Conservation (phyloP, 1,140 invertebrate genomes). For the Drosophila sp. region DNA sequence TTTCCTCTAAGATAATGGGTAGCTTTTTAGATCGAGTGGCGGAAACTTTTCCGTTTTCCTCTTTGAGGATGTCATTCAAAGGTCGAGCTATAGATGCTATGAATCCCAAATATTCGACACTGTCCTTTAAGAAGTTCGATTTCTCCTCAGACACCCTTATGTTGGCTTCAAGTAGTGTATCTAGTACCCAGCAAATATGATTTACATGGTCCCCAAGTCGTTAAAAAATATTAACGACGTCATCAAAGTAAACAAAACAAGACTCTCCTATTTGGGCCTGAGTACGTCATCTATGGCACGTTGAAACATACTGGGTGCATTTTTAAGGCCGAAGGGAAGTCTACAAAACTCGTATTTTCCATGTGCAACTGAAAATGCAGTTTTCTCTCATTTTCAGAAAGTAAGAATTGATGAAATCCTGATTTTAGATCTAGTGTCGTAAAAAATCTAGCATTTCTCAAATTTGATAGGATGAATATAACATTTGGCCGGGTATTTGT, state of each 20-base stretch:
- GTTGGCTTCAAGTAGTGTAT: constrained; percentile 67
- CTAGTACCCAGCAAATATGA: constrained; percentile 28
- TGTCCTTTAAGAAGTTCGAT: constrained; percentile 74
- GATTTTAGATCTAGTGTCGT: too few relatives aligned
- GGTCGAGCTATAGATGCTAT: constrained; percentile 6
- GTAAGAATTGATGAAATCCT: constrained; percentile 86
- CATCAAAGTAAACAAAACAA: too few relatives aligned
- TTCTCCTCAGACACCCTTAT: constrained; percentile 84
- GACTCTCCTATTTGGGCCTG: too few relatives aligned
- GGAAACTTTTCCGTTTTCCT: neutral
- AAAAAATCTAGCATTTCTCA: too few relatives aligned
- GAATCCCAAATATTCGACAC: constrained; percentile 21
- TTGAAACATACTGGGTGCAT: too few relatives aligned
- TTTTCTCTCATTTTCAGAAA: too few relatives aligned
- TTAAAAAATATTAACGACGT: too few relatives aligned
- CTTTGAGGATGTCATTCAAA: too few relatives aligned
- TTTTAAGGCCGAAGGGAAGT: too few relatives aligned
- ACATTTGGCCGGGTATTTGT: too few relatives aligned
- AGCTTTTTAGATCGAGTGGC: neutral
- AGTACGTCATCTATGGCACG: too few relatives aligned
- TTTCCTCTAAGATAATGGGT: neutral
- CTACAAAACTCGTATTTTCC: constrained; percentile 4
- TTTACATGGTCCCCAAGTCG: constrained; percentile 26
- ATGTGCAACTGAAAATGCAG: neutral
- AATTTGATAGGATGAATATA: too few relatives aligned